phyloP scores from a whole-genome alignment of 2,113 vertebrate species.

The Caracal caracal region DNA sequence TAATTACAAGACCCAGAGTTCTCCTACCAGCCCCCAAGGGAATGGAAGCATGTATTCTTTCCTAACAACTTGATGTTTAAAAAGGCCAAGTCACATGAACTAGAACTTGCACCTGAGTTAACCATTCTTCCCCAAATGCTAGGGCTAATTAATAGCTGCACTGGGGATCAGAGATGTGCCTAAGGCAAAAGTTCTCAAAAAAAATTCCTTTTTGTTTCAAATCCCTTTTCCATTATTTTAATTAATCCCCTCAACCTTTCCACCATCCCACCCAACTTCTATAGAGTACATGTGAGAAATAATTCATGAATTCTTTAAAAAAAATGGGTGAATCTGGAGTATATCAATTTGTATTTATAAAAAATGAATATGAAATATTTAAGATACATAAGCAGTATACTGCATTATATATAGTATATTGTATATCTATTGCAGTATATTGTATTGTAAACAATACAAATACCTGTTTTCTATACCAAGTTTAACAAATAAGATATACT shows the following conservation, averaged over 20 bases:
- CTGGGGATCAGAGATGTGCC: not conserved
- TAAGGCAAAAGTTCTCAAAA: not conserved
- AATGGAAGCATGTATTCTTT: not conserved
- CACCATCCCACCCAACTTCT: not conserved
- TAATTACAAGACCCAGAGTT: not conserved
- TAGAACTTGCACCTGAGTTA: not conserved
- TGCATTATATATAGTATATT: too few species aligned
- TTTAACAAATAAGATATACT: not conserved
- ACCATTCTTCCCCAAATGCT: not conserved
- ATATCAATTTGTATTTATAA: not conserved
- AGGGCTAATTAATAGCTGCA: not conserved
- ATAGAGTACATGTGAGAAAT: not conserved
- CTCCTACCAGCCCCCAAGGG: not conserved
- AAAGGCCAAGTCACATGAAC: not conserved
- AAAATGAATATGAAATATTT: not conserved
- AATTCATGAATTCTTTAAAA: not conserved
- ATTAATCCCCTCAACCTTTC: not conserved
- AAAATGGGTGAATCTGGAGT: not conserved
- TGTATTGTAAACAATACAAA: not conserved
- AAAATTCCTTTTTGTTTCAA: not conserved
- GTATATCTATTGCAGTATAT: too few species aligned
- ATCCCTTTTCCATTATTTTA: not conserved
- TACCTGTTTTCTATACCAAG: not conserved
- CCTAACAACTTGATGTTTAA: not conserved
- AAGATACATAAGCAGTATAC: not conserved